Percentiles rank a stretch among this genome's conserved stretches.
Conservation (phyloP, 2,888 invertebrate species). For the Noctua pronuba region DNA sequence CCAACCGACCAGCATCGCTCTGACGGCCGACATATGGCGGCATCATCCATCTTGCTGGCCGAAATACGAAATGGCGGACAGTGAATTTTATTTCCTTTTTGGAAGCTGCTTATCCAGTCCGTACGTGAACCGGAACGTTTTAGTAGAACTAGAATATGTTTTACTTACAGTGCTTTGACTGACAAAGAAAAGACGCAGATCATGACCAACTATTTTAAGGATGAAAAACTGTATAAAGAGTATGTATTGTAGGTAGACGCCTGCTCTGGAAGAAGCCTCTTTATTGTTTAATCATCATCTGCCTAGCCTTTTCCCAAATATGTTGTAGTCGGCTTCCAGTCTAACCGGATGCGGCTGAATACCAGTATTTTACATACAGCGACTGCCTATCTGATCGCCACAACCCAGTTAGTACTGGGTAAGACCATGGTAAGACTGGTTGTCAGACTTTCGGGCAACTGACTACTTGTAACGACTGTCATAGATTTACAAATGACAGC, state of each 20-base stretch:
- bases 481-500: no score
- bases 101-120: constrained; percentile 15
- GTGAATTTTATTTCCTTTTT: constrained; percentile 46
- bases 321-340: no score
- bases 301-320: no score
- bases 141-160: constrained; percentile 4
- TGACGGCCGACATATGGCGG: constrained; percentile 32
- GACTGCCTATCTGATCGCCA: no score
- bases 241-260: not conserved
- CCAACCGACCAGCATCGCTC: constrained; percentile 13
- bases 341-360: no score
- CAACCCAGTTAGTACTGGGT: no score
- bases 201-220: not conserved
- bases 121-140: not conserved
- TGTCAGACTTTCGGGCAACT: no score
- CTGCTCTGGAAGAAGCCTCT: not conserved
- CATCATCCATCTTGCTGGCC: constrained; percentile 45
- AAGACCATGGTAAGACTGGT: no score
- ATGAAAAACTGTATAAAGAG: not conserved
- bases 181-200: not conserved
- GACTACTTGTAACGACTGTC: no score
- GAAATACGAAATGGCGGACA: constrained; percentile 26
- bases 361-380: no score
- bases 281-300: no score
- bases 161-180: not conserved